Evolutionary conservation across 2,113 vertebrate genomes (phyloP), one percentile per base, ranked within the genome.

Genomic region (Ailuropoda melanoleuca): DNA sequence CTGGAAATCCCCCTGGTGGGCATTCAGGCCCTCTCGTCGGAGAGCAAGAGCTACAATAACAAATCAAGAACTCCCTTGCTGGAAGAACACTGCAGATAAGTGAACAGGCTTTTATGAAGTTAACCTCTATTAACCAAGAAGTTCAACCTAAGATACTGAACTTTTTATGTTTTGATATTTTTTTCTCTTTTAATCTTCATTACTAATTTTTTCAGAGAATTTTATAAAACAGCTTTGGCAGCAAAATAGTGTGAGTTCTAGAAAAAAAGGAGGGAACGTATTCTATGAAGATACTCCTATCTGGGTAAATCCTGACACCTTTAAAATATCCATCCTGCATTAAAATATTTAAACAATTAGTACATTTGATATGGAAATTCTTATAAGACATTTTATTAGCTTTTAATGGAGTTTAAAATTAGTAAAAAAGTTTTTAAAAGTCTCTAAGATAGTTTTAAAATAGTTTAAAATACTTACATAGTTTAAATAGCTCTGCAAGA

Each of bases 331-430:
- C 46, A 84, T 43, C 23, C 39, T 34, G 5, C 50, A 34, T 81
- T 83, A 86, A 85, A 78, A 70, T 48, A 77, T 58, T 58, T 96
- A 68, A 97, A 55, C 3, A 46, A 74, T 86, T 70, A 93, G 23
- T 23, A 29, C 56, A 92, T 78, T 92, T 83, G 23, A 93, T 74
- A 75, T 60, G 18, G 8, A 90, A 93, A 87, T 74, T 83, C 50
- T 85, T 75, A 77, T 31, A 70, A 84, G 43, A 64, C 39, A 55
- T 75, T 13, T 12, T 72, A 34, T 68, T 87, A 74, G 24, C 13
- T 97, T 98, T 93, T 62, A 68, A 66, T 60, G 31, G 23, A 78
- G 6, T 78, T 96, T 91, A 75, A 94, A 53, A 88, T 15, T 74
- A 10, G 46, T 56, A 66, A 23, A 88, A 85, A 43, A 31, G 26